Evolutionary conservation across 1,140 invertebrate species (phyloP).

Genomic region (Drosophila quadrilineata): DNA sequence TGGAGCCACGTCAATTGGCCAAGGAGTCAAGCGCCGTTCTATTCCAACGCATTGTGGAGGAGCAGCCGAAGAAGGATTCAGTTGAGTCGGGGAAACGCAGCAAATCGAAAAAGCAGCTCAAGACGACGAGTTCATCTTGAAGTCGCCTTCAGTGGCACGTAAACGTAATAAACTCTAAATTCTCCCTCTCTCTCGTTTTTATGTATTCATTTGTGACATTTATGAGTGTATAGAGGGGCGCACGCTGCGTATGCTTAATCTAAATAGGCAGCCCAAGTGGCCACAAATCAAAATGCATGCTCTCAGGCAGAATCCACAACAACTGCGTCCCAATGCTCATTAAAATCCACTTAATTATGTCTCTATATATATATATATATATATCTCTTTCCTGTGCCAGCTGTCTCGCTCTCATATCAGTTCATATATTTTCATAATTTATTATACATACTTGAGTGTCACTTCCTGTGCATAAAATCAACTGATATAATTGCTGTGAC

Average conservation of each 20-base stretch:
- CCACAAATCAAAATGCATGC: slow-evolving; percentile 40
- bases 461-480: slow-evolving; percentile 20
- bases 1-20: slow-evolving; percentile 30
- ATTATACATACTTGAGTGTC: slow-evolving; percentile 68
- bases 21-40: slow-evolving; percentile 56
- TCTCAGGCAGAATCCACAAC: neutral
- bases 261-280: slow-evolving; percentile 44
- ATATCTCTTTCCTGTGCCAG: neutral
- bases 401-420: slow-evolving; percentile 5
- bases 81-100: slow-evolving; percentile 34
- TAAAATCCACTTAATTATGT: slow-evolving; percentile 75
- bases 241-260: slow-evolving; percentile 50
- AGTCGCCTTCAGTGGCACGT: slow-evolving; percentile 27
- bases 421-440: slow-evolving; percentile 53
- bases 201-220: slow-evolving; percentile 42
- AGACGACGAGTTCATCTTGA: slow-evolving; percentile 42
- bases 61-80: slow-evolving; percentile 4
- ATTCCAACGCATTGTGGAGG: slow-evolving; percentile 69
- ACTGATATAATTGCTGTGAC: slow-evolving; percentile 5
- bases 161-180: slow-evolving; percentile 49
- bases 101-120: slow-evolving; percentile 57
- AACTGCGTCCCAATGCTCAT: slow-evolving; percentile 42
- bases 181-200: neutral
- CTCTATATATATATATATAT: neutral
- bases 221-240: slow-evolving; percentile 39